phyloP scores from a whole-genome alignment of 2,888 invertebrate species.

The Itoplectis maculator region DNA sequence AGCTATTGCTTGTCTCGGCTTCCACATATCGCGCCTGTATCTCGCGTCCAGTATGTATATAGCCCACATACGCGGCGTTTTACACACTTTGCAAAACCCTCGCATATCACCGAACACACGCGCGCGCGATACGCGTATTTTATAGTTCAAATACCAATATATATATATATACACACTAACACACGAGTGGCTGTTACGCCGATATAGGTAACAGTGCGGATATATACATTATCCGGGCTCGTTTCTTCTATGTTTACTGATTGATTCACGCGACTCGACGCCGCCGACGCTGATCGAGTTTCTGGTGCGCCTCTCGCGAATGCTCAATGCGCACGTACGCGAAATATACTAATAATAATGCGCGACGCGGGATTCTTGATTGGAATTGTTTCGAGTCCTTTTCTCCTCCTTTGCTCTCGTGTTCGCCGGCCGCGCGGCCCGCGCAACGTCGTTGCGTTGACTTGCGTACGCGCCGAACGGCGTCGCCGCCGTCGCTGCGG shows the following conservation, averaged over 20 bases:
- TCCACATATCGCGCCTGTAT: conserved; percentile 40
- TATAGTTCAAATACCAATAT: conserved; percentile 21
- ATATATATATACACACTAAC: background rate
- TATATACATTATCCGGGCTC: background rate
- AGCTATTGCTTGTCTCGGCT: conserved; percentile 35
- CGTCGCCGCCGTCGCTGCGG: background rate
- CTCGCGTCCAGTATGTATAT: conserved; percentile 7
- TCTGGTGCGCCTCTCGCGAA: background rate
- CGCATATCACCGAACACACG: conserved; percentile 33
- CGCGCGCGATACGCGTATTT: background rate
- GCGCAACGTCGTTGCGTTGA: background rate
- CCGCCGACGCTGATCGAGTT: conserved; percentile 52
- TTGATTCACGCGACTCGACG: conserved; percentile 53
- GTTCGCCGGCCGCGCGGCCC: too few species aligned
- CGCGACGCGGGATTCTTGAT: conserved; percentile 42
- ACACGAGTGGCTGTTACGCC: background rate
- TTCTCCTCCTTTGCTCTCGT: conserved; percentile 26
- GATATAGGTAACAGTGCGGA: background rate
- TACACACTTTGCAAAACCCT: conserved; percentile 29
- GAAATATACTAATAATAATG: conserved; percentile 8
- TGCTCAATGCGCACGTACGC: background rate
- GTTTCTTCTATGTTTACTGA: conserved; percentile 54
- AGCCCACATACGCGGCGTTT: conserved; percentile 3
- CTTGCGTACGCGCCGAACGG: conserved; percentile 17
- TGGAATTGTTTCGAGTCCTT: conserved; percentile 42